phyloP scores from a whole-genome alignment of 30 jellyfish, hydroid and myxozoan genomes.

The Nemopilema nomurai region DNA sequence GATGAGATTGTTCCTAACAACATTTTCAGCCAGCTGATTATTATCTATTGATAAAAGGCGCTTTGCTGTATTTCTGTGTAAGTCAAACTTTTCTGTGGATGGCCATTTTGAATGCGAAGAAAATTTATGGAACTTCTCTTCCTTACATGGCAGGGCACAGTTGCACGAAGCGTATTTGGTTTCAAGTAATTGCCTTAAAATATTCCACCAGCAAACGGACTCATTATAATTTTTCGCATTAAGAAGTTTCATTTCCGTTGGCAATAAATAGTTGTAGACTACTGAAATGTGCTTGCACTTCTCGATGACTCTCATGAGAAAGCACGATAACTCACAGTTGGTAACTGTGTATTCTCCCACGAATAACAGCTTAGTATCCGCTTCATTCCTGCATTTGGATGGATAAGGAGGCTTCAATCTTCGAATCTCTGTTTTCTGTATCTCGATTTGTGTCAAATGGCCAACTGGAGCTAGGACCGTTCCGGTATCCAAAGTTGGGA shows the following conservation, averaged over 20 bases:
- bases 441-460: constrained; percentile 20
- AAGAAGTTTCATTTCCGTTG: constrained; percentile 2
- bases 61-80: constrained; percentile 19
- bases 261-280: not conserved
- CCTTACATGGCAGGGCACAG: constrained; percentile 43
- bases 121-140: constrained; percentile 6
- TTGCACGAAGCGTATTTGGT: constrained; percentile 20
- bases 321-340: constrained; percentile 43
- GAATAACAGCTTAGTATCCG: not conserved
- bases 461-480: constrained; percentile 30
- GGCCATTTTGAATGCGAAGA: constrained; percentile 54
- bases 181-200: not conserved
- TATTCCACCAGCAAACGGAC: not conserved
- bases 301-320: not conserved
- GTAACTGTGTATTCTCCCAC: constrained; percentile 39
- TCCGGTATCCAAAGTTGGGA: constrained; percentile 9
- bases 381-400: constrained; percentile 50
- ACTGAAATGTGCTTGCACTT: not conserved
- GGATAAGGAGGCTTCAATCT: constrained; percentile 36
- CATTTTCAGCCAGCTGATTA: constrained; percentile 19
- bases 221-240: not conserved
- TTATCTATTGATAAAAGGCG: constrained; percentile 10
- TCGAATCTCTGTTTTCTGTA: constrained; percentile 14
- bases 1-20: constrained; percentile 33
- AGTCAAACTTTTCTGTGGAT: constrained; percentile 11